Evolutionary conservation across 2,888 invertebrate species (phyloP).

Genomic region (Brachypalpus laphriformis): DNA sequence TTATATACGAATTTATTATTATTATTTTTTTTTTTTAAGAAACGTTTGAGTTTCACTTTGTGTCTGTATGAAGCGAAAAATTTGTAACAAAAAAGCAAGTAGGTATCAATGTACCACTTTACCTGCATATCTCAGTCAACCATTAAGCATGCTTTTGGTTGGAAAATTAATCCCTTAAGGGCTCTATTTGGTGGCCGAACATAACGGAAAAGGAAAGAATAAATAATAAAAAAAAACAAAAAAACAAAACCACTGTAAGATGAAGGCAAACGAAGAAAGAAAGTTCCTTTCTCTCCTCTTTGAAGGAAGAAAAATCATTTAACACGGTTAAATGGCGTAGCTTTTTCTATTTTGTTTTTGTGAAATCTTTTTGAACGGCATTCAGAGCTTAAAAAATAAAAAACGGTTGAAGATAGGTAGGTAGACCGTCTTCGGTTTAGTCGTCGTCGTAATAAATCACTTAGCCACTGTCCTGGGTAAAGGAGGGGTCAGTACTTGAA

Average conservation of each 20-base stretch:
- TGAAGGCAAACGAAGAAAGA: not conserved
- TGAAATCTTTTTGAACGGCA: not conserved
- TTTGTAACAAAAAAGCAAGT: not conserved
- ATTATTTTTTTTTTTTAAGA: not conserved
- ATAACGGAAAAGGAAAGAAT: not conserved
- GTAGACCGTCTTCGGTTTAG: slow-evolving; percentile 5
- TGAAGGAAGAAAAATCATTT: slow-evolving; percentile 9
- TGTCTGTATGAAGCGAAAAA: slow-evolving; percentile 37
- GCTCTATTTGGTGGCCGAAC: slow-evolving; percentile 31
- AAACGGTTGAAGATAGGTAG: slow-evolving; percentile 3
- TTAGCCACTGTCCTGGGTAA: slow-evolving; percentile 36
- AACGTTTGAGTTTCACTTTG: slow-evolving; percentile 9
- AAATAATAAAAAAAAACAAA: not conserved
- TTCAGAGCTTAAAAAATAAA: not conserved
- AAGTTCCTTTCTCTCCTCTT: not conserved
- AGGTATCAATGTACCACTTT: slow-evolving; percentile 8
- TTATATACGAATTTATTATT: not conserved
- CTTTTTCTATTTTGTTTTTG: not conserved
- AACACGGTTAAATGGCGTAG: slow-evolving; percentile 17
- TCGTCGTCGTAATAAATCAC: slow-evolving; percentile 52
- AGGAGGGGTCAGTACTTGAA: slow-evolving; percentile 45
- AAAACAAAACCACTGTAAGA: not conserved
- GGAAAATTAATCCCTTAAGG: slow-evolving; percentile 44
- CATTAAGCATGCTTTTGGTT: slow-evolving; percentile 47
- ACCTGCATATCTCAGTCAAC: slow-evolving; percentile 24